These are phyloP conservation scores for Ptycholaimellus sp. DNA, from an alignment of 2,888 invertebrate genomes.

Conservation along the genomic window DNA sequence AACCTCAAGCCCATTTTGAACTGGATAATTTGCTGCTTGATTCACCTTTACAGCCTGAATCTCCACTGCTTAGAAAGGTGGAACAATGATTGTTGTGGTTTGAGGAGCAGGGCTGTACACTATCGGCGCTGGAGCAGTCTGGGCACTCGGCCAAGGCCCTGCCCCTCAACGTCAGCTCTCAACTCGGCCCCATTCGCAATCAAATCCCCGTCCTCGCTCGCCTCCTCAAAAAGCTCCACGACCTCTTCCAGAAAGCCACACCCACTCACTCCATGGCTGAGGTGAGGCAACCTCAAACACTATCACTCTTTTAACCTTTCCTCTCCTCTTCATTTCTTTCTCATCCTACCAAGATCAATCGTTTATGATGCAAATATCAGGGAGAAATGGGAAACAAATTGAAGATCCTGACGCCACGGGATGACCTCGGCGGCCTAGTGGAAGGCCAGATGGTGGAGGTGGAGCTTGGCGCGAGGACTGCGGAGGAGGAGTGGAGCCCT, in stretches of 20 bases:
- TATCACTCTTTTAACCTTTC: too few relatives aligned
- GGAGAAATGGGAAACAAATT: too few relatives aligned
- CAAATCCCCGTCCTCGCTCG: neutral
- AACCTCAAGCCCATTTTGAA: too few relatives aligned
- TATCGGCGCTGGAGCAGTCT: neutral
- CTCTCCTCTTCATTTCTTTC: too few relatives aligned
- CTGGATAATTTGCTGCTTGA: too few relatives aligned
- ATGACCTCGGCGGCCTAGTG: conserved; percentile 12
- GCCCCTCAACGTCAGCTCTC: neutral
- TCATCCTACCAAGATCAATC: too few relatives aligned
- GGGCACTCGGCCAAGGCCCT: neutral
- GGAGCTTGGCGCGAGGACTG: conserved; percentile 6
- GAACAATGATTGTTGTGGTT: neutral
- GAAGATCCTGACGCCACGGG: conserved; percentile 8
- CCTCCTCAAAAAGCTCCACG: neutral
- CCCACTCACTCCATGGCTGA: neutral
- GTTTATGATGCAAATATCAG: too few relatives aligned
- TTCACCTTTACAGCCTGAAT: too few relatives aligned
- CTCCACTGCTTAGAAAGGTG: neutral
- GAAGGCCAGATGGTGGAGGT: conserved; percentile 11
- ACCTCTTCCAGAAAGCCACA: neutral
- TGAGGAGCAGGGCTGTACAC: neutral
- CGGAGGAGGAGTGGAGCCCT: conserved; percentile 9
- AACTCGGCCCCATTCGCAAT: neutral
- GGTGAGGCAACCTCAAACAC: neutral